These are phyloP conservation scores for Scaptomyza flava DNA, from an alignment of 2,888 invertebrate genomes.

Conservation along the genomic window DNA sequence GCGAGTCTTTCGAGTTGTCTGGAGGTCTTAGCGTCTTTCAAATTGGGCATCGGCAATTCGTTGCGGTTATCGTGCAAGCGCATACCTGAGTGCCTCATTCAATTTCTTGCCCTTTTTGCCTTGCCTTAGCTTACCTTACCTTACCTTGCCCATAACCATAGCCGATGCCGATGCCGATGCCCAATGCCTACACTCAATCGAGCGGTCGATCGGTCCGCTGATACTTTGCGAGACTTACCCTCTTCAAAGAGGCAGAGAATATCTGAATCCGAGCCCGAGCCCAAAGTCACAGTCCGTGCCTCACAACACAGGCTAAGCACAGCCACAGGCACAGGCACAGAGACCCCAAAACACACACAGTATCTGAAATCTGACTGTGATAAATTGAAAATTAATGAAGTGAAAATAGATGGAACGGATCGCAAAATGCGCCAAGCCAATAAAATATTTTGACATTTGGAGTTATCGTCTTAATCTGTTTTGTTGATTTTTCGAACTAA, in stretches of 20 bases:
- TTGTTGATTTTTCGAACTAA: constrained; percentile 79
- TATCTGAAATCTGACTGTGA: constrained; percentile 84
- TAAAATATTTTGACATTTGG: constrained; percentile 84
- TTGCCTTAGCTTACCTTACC: constrained; percentile 3
- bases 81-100: constrained; percentile 73
- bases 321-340: constrained; percentile 9
- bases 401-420: constrained; percentile 84
- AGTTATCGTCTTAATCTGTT: constrained; percentile 84
- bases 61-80: constrained; percentile 70
- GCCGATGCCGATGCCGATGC: constrained; percentile 43
- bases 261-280: constrained; percentile 1
- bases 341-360: constrained; percentile 20
- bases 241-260: constrained; percentile 59
- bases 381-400: constrained; percentile 84
- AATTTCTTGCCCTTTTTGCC: constrained; percentile 44
- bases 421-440: constrained; percentile 84
- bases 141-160: not conserved
- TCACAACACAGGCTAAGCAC: too few relatives aligned
- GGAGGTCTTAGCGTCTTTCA: constrained; percentile 20
- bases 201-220: constrained; percentile 65
- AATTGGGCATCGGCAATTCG: constrained; percentile 58
- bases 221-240: constrained; percentile 59
- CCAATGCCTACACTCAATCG: constrained; percentile 46
- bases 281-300: constrained; percentile 4
- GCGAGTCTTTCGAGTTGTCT: not conserved